Base-by-base conservation (phyloP, 2,113 vertebrate genomes). In the Cyanoramphus novaezelandiae region DNA sequence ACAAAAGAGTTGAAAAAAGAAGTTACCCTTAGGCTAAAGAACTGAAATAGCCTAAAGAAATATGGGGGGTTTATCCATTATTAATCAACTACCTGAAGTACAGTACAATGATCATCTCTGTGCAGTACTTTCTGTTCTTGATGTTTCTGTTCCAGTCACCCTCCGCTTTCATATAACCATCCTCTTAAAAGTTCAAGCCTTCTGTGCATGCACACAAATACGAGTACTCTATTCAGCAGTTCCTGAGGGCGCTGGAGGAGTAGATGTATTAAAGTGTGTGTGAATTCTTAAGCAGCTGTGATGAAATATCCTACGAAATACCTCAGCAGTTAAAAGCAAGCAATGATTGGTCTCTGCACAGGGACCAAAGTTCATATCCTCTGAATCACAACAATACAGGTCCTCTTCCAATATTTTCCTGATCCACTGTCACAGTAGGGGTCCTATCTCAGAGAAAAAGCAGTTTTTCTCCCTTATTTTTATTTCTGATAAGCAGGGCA, bases 1-100 rank as follows among this genome's bases (percentile, higher is more conserved):
- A 17, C 6, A 68, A 37, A 28, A 5, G 69, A 25, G 1, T 10
- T 69, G 7, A 8, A 35, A 49, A 47, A 60, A 3, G 1, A 71
- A 57, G 17, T 59, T 6, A 37, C 4, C 10, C 9, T 72, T 84
- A 33, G 57, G 47, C 44, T n/a, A 25, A 65, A 87, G n/a, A 76
- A 12, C 5, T 33, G 23, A 46, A 90, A 67, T 6, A 78, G 14
- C 33, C 70, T 41, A 6, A 43, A 85, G 25, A 92, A 74, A 59
- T 11, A 74, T 2, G 24, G 74, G 3, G 33, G 62, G 60, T 68
- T 81, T n/a, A 88, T 47, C 17, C 35, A 28, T 82, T 78, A 64
- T 81, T 92, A 88, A 92, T 83, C 80, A 77, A 46, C 59, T 31
- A 62, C 57, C 47, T 59, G 59, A 85, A 82, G 52, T 11, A 57